These are phyloP conservation scores for Lutraria rhynchaena DNA, from an alignment of 1,140 invertebrate species.

Conservation along the genomic window DNA sequence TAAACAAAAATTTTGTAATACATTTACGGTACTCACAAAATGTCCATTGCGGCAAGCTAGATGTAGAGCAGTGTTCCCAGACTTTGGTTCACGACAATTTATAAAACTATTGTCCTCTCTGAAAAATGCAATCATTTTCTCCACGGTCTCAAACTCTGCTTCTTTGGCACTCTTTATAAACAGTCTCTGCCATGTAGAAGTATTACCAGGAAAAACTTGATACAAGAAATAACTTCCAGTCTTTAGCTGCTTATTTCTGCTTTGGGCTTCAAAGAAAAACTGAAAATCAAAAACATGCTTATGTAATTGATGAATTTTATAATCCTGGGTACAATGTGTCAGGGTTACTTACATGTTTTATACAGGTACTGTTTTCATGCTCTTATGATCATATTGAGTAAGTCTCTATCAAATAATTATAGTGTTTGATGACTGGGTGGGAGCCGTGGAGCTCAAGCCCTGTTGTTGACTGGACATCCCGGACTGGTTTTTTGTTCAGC, in stretches of 20 bases:
- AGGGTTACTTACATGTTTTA: too few relatives aligned
- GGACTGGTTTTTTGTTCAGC: too few relatives aligned
- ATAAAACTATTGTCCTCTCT: slow-evolving; percentile 75
- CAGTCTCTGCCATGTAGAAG: slow-evolving; percentile 75
- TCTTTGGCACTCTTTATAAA: slow-evolving; percentile 78
- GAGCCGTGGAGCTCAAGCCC: too few relatives aligned
- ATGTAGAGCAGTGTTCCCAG: slow-evolving; percentile 79
- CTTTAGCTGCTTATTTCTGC: slow-evolving; percentile 78
- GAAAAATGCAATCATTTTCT: slow-evolving; percentile 80
- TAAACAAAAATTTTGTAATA: too few relatives aligned
- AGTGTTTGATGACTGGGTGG: too few relatives aligned
- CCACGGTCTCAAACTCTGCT: slow-evolving; percentile 76
- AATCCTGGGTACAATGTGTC: too few relatives aligned
- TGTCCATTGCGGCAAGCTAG: slow-evolving; percentile 77
- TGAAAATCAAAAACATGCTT: slow-evolving; percentile 54
- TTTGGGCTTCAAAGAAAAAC: slow-evolving; percentile 78
- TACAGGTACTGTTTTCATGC: too few relatives aligned
- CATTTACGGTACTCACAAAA: slow-evolving; percentile 72
- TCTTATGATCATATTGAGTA: too few relatives aligned
- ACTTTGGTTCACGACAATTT: slow-evolving; percentile 77
- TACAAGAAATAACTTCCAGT: slow-evolving; percentile 78
- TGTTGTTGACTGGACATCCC: too few relatives aligned
- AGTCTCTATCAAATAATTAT: too few relatives aligned
- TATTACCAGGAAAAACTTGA: slow-evolving; percentile 80
- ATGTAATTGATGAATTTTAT: background rate